These are phyloP conservation scores for Drosophila rubida DNA, from an alignment of 2,888 invertebrate species.

Conservation along the genomic window DNA sequence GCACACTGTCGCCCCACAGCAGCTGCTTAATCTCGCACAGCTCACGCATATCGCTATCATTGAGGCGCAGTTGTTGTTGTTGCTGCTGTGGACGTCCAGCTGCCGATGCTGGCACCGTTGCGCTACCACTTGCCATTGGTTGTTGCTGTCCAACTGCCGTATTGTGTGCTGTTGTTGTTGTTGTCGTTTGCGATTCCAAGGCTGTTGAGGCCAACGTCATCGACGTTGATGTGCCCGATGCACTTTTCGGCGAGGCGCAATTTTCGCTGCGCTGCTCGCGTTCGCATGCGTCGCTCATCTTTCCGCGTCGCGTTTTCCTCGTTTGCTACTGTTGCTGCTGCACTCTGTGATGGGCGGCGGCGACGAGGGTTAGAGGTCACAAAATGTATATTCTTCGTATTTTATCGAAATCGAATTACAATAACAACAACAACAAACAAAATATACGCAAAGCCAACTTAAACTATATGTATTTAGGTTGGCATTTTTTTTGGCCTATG, in stretches of 20 bases:
- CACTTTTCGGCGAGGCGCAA: slow-evolving; percentile 65
- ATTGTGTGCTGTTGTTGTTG: slow-evolving; percentile 25
- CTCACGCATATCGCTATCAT: slow-evolving; percentile 85
- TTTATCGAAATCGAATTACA: slow-evolving; percentile 53
- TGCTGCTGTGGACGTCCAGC: slow-evolving; percentile 30
- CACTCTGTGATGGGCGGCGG: slow-evolving; percentile 5
- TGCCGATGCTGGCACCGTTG: slow-evolving; percentile 31
- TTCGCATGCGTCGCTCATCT: slow-evolving; percentile 63
- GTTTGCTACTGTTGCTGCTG: slow-evolving; percentile 21
- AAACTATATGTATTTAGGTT: slow-evolving; percentile 54
- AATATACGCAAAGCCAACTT: slow-evolving; percentile 46
- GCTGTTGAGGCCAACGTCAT: slow-evolving; percentile 70
- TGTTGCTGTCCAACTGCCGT: slow-evolving; percentile 37
- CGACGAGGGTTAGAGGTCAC: slow-evolving; percentile 31
- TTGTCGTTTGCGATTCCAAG: slow-evolving; percentile 53
- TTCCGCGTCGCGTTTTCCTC: slow-evolving; percentile 18
- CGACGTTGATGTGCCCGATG: slow-evolving; percentile 53
- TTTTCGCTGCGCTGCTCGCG: slow-evolving; percentile 76
- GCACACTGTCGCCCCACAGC: slow-evolving; percentile 93
- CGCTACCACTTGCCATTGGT: slow-evolving; percentile 41
- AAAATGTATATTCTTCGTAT: slow-evolving; percentile 43
- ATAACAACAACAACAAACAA: slow-evolving; percentile 13
- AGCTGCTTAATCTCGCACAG: slow-evolving; percentile 90
- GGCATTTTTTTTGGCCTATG: slow-evolving; percentile 61
- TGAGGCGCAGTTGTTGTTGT: slow-evolving; percentile 51